Base-by-base conservation (phyloP, 35 echinoderm and acorn worm genomes). In the Chiridota heheva region DNA sequence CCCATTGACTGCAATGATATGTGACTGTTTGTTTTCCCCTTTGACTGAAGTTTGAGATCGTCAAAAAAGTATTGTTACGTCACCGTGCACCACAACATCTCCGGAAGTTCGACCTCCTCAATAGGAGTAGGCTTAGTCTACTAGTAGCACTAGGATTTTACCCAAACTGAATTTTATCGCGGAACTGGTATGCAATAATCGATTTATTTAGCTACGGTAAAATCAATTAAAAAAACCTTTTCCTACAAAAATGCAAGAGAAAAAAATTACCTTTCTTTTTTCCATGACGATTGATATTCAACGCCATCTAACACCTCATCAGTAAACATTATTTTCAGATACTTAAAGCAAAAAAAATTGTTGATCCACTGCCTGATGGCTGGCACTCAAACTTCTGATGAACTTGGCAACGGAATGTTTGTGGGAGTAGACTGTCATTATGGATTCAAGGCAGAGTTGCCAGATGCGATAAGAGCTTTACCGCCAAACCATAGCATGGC, bases 261-360 rank as follows among this genome's bases (percentile, higher is more conserved):
- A 17, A 16, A 64, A 25, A 29, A 27, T 44, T 70, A 87, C 85
- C 85, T 80, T 48, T 87, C 74, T 20, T 67, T 77, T 68, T 68
- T 87, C 85, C 85, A 87, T 30, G 73, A 78, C 4, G 85, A 80
- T 18, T 87, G 69, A 66, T 79, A 87, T 53, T 87, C 85, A 16
- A 69, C 85, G 63, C 85, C 73, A 40, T 87, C 85, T 2, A 87
- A 47, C 40, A 36, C 62, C 61, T 87, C 85, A 70, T 87, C 85
- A 18, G 74, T 60, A 69, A 87, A 87, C 76, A 80, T 80, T n/a
- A n/a, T 59, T 1, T 59, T 59, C 30, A 4, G 5, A 7, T 25
- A n/a, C 8, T n/a, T 29, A 59, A 29, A 25, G 30, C 22, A n/a
- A 59, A 59, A n/a, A 15, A 25, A 25, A 25, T 59, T 59, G 30